phyloP scores from a whole-genome alignment of 1,140 invertebrate genomes.

The Neotoxoptera formosana region DNA sequence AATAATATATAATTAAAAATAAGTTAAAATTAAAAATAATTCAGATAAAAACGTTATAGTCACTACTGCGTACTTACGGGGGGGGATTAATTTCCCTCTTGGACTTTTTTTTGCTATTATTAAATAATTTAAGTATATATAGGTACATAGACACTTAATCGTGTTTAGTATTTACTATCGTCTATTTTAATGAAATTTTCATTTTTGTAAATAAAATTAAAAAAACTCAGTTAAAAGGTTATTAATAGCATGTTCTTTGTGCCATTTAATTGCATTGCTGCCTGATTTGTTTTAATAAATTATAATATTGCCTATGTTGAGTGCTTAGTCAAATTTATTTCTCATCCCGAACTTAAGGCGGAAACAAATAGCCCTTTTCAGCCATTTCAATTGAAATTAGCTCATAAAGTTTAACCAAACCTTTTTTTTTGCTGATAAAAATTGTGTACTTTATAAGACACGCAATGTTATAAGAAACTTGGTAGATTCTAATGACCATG shows the following conservation, averaged over 20 bases:
- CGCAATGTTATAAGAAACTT: neutral
- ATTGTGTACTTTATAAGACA: neutral
- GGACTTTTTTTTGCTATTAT: too few relatives aligned
- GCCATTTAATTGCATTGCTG: neutral
- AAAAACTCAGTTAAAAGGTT: too few relatives aligned
- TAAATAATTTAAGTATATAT: too few relatives aligned
- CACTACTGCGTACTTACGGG: too few relatives aligned
- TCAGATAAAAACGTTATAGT: too few relatives aligned
- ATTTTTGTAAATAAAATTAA: too few relatives aligned
- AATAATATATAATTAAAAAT: too few relatives aligned
- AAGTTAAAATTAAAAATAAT: too few relatives aligned
- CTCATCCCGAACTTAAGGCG: conserved; percentile 11
- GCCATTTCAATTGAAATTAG: neutral
- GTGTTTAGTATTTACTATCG: too few relatives aligned
- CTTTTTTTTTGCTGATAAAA: neutral
- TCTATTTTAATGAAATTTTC: too few relatives aligned
- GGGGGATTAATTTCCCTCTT: too few relatives aligned
- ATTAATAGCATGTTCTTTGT: neutral
- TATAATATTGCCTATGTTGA: neutral
- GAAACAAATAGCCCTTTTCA: neutral
- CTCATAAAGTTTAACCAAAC: neutral
- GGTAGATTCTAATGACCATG: neutral
- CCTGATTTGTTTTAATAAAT: neutral
- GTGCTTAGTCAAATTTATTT: neutral
- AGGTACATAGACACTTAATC: too few relatives aligned